These are phyloP conservation scores for Sturmia bella DNA, from an alignment of 2,888 invertebrate species.

Conservation along the genomic window DNA sequence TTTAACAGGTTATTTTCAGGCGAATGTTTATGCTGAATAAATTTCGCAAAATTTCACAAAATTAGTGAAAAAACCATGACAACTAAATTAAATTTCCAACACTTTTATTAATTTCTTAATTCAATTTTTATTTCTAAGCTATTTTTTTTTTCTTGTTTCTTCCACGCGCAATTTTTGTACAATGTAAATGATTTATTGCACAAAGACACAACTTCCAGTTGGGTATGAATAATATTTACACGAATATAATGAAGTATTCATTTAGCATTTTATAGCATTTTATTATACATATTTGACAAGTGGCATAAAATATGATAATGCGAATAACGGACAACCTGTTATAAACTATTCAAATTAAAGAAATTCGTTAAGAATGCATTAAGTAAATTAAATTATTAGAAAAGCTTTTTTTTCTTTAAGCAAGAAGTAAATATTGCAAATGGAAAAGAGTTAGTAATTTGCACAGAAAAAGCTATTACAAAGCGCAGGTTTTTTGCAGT, in stretches of 20 bases:
- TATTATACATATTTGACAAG: conserved; percentile 55
- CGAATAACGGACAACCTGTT: conserved; percentile 12
- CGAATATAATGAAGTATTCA: conserved; percentile 23
- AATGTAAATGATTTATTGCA: not conserved
- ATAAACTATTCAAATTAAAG: conserved; percentile 48
- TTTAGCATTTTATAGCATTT: conserved; percentile 45
- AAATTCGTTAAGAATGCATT: conserved; percentile 43
- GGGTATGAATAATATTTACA: too few species aligned
- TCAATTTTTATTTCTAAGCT: too few species aligned
- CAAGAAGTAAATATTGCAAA: not conserved
- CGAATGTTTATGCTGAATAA: too few species aligned
- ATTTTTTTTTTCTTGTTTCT: too few species aligned
- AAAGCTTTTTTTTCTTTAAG: not conserved
- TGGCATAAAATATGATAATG: conserved; percentile 61
- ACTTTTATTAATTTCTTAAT: too few species aligned
- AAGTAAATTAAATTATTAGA: conserved; percentile 46
- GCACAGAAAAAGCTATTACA: not conserved
- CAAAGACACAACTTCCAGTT: too few species aligned
- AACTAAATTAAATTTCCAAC: too few species aligned
- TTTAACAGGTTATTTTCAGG: too few species aligned
- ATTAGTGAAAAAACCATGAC: too few species aligned
- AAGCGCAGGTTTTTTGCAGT: not conserved
- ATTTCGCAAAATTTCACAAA: too few species aligned
- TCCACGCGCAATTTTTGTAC: too few species aligned
- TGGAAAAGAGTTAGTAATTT: not conserved